phyloP scores from a whole-genome alignment of 1,140 invertebrate species.

The Atta colombica region DNA sequence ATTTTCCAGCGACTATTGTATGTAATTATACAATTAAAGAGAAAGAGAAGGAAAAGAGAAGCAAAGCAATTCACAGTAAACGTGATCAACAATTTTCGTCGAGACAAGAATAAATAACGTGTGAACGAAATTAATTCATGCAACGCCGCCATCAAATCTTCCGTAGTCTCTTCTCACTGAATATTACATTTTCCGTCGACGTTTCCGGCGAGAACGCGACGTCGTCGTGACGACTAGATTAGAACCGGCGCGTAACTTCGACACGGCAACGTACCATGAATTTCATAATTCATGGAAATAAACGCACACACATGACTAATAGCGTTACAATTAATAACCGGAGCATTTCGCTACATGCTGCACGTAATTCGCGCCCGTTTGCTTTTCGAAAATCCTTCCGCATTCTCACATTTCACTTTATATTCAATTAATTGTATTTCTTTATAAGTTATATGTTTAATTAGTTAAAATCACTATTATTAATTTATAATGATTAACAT shows the following conservation, averaged over 20 bases:
- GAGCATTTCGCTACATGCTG: slow-evolving; percentile 22
- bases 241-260: slow-evolving; percentile 49
- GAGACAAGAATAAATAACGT: slow-evolving; percentile 25
- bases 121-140: slow-evolving; percentile 47
- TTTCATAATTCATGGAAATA: slow-evolving; percentile 60
- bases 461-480: not conserved
- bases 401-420: not conserved
- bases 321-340: slow-evolving; percentile 57
- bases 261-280: slow-evolving; percentile 40
- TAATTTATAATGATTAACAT: not conserved
- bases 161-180: slow-evolving; percentile 23
- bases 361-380: not conserved
- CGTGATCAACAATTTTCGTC: slow-evolving; percentile 10
- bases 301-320: slow-evolving; percentile 41
- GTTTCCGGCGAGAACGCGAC: slow-evolving; percentile 24
- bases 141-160: slow-evolving; percentile 30
- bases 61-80: not conserved
- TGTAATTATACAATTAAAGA: not conserved
- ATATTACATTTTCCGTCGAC: slow-evolving; percentile 55
- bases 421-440: not conserved
- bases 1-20: not conserved
- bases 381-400: not conserved
- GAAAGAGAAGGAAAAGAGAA: not conserved
- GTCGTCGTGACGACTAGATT: slow-evolving; percentile 53
- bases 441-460: not conserved